These are phyloP conservation scores for Puntigrus tetrazona DNA, from an alignment of 2,113 vertebrate genomes.

Conservation along the genomic window DNA sequence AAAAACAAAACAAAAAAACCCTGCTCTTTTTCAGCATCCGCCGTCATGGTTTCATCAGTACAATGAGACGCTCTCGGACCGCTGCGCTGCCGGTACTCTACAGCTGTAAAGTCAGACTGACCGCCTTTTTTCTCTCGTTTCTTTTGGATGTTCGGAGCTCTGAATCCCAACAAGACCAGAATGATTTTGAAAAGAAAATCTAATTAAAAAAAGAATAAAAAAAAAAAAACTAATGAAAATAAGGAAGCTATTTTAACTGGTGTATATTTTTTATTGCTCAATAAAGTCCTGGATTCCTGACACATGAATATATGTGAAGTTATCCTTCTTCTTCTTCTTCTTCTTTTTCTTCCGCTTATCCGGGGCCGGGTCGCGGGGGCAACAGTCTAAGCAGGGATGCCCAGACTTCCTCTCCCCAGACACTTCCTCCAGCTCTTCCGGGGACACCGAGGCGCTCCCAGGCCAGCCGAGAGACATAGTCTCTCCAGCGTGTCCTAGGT, in stretches of 20 bases:
- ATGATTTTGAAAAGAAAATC: constrained; percentile 74
- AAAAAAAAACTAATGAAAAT: constrained; percentile 70
- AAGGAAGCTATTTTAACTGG: constrained; percentile 85
- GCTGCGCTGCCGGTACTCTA: constrained; percentile 75
- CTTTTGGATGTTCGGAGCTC: constrained; percentile 69
- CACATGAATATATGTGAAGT: constrained; percentile 78
- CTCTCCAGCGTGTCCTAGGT: too few relatives aligned
- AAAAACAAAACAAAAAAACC: constrained; percentile 46
- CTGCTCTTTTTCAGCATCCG: constrained; percentile 44
- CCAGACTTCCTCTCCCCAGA: too few relatives aligned
- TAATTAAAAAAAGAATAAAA: constrained; percentile 68
- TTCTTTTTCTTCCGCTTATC: too few relatives aligned
- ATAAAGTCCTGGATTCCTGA: constrained; percentile 88
- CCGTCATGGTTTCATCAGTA: constrained; percentile 68
- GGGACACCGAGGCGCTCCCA: too few relatives aligned
- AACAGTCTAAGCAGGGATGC: too few relatives aligned
- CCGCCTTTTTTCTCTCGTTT: constrained; percentile 62
- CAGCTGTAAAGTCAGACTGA: constrained; percentile 81
- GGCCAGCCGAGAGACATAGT: too few relatives aligned
- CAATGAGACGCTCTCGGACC: constrained; percentile 74
- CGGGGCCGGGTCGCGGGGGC: too few relatives aligned
- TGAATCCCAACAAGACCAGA: constrained; percentile 79
- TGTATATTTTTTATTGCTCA: constrained; percentile 97
- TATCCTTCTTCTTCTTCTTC: too few relatives aligned
- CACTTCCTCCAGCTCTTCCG: too few relatives aligned